Conservation (phyloP, 1,140 invertebrate genomes). For the Eubasilissa regina region DNA sequence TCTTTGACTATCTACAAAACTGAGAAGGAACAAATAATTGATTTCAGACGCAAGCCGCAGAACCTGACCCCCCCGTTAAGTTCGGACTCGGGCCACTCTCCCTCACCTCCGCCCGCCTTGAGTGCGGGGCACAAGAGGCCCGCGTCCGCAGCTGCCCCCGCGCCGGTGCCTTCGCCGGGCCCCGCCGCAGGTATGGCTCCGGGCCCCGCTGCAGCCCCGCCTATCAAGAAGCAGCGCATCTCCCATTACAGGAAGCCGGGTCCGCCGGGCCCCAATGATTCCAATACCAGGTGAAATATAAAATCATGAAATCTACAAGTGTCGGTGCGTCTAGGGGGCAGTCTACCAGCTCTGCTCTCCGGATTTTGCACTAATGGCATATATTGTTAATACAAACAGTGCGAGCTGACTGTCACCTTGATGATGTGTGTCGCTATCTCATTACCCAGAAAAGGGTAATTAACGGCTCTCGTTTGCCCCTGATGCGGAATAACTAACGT, state of each 20-base stretch:
- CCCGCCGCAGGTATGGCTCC: slow-evolving; percentile 70
- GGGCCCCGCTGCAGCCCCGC: slow-evolving; percentile 68
- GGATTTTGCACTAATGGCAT: too few species aligned
- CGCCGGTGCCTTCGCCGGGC: slow-evolving; percentile 75
- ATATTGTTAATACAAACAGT: too few species aligned
- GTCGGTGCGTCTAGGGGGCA: too few species aligned
- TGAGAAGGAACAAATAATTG: too few species aligned
- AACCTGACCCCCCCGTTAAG: slow-evolving; percentile 90
- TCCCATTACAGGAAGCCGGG: slow-evolving; percentile 81
- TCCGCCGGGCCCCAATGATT: slow-evolving; percentile 59
- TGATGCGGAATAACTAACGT: too few species aligned
- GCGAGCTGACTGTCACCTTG: too few species aligned
- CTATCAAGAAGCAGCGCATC: slow-evolving; percentile 85
- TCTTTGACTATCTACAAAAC: too few species aligned
- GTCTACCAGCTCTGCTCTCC: too few species aligned
- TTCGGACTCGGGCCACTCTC: slow-evolving; percentile 82
- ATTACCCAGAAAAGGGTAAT: too few species aligned
- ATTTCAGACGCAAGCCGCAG: slow-evolving; percentile 85
- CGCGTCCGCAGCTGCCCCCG: slow-evolving; percentile 66
- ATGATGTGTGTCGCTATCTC: too few species aligned
- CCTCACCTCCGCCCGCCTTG: slow-evolving; percentile 72
- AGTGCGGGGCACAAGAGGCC: slow-evolving; percentile 76
- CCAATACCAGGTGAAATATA: slow-evolving; percentile 21
- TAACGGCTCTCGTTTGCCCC: too few species aligned
- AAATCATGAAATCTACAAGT: not conserved